Percentiles rank a stretch among this genome's conserved stretches.
Conservation (phyloP, 2,797 vertebrate genomes). For the Crax fasciolata region DNA sequence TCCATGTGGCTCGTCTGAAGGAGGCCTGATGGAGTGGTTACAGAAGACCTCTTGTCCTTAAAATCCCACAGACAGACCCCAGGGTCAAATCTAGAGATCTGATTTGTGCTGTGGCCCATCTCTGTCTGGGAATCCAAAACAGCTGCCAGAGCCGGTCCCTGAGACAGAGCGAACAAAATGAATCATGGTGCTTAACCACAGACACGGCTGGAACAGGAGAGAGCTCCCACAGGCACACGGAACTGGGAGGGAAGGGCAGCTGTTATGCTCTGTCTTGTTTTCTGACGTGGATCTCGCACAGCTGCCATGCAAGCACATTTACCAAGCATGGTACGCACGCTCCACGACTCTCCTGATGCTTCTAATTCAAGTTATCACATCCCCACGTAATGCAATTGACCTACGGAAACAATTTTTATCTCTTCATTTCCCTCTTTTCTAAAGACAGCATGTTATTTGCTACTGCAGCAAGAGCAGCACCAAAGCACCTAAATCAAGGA, state of each 20-base stretch:
- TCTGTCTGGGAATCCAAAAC: neutral
- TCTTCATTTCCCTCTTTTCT: neutral
- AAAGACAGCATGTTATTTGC: neutral
- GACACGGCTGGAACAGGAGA: neutral
- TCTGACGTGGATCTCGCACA: conserved; percentile 9
- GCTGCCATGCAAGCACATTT: neutral
- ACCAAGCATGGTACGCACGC: neutral
- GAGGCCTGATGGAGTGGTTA: neutral
- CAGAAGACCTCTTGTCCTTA: neutral
- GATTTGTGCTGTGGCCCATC: neutral
- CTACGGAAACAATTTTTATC: neutral
- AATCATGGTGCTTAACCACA: rapidly evolving
- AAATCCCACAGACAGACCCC: neutral
- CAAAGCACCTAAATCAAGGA: neutral
- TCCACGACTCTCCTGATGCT: neutral
- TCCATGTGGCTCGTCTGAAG: neutral
- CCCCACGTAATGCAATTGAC: neutral
- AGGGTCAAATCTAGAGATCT: neutral
- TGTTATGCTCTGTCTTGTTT: conserved; percentile 26
- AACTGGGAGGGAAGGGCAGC: conserved; percentile 42
- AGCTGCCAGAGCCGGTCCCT: neutral
- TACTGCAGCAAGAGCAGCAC: neutral
- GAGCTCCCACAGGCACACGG: neutral
- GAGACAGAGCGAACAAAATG: neutral
- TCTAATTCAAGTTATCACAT: neutral